A percentile compares a stretch with the other conserved stretches of the same genome.
Conservation (phyloP, 2,113 vertebrate genomes). For the Phocoena phocoena region DNA sequence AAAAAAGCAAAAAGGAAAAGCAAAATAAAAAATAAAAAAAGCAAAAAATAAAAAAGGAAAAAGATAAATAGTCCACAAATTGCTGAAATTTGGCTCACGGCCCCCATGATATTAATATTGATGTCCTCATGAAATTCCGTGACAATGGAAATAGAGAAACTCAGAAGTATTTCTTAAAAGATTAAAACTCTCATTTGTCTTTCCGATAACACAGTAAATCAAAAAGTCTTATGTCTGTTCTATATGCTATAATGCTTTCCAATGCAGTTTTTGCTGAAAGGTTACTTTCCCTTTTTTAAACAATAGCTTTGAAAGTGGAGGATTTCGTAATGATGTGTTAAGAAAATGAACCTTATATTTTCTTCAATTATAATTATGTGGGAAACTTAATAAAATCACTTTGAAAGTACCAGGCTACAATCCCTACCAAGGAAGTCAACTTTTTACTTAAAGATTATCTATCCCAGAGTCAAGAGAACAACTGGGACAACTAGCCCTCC, state of each 20-base stretch:
- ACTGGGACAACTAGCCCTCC: not conserved
- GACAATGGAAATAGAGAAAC: not conserved
- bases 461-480: not conserved
- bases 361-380: slow-evolving; percentile 63
- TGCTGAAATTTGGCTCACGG: not conserved
- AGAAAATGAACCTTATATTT: slow-evolving; percentile 63
- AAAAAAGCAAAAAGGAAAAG: not conserved
- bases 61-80: not conserved
- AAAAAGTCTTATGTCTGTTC: not conserved
- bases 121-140: slow-evolving; percentile 33
- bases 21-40: no score
- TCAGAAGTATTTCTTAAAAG: slow-evolving; percentile 6
- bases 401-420: slow-evolving; percentile 38
- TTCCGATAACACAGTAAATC: not conserved
- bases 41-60: not conserved
- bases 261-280: slow-evolving; percentile 47
- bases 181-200: slow-evolving; percentile 46
- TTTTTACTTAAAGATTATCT: slow-evolving; percentile 33
- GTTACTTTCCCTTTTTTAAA: slow-evolving; percentile 50
- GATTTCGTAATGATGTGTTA: slow-evolving; percentile 64
- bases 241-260: not conserved
- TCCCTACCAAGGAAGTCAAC: not conserved
- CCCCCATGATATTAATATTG: not conserved
- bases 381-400: slow-evolving; percentile 71
- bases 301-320: slow-evolving; percentile 58